Evolutionary conservation across 2,113 vertebrate genomes (phyloP).

Genomic region (Oreochromis niloticus): DNA sequence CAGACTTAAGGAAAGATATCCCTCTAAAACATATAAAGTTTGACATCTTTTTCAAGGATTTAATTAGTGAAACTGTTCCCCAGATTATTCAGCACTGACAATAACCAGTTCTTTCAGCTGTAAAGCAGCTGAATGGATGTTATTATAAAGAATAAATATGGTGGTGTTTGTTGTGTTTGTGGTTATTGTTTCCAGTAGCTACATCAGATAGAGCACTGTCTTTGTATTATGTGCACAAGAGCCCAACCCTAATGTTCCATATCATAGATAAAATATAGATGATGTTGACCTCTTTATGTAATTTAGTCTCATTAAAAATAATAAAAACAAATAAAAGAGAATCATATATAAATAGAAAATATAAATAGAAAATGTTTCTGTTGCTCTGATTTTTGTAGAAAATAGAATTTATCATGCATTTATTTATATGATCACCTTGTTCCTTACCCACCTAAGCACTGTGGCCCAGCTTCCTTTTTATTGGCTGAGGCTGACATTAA

Average conservation of each 20-base stretch:
- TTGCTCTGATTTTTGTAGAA: neutral
- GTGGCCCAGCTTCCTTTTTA: neutral
- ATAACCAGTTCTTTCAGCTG: neutral
- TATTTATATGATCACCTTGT: neutral
- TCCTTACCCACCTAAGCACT: neutral
- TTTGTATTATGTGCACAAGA: neutral
- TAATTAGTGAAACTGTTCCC: neutral
- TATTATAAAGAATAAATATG: neutral
- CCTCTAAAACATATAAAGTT: neutral
- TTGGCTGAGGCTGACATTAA: constrained; percentile 10
- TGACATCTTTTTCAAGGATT: neutral
- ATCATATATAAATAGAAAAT: neutral
- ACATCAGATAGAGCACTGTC: neutral
- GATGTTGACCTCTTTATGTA: neutral
- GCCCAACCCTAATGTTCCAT: neutral
- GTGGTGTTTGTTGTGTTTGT: neutral
- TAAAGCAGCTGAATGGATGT: neutral
- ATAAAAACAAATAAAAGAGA: neutral
- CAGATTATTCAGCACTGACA: neutral
- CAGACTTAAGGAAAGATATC: neutral
- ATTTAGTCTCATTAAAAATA: neutral
- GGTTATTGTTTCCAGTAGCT: neutral
- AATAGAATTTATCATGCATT: neutral
- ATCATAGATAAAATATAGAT: neutral
- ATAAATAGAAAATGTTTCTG: neutral